phyloP scores from a whole-genome alignment of 2,888 invertebrate species.

The Callosobruchus maculatus region DNA sequence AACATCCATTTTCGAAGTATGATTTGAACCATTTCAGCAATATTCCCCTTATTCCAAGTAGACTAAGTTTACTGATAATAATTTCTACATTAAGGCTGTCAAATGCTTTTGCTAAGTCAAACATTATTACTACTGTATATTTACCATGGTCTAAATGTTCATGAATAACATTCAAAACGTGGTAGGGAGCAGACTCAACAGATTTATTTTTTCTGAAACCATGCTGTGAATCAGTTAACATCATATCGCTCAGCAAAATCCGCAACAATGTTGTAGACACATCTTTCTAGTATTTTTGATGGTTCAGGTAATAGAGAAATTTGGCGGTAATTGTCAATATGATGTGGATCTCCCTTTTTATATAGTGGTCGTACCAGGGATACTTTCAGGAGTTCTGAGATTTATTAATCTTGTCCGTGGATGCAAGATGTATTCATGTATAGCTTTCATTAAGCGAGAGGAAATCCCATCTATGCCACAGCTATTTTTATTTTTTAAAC shows the following conservation, averaged over 20 bases:
- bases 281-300: slow-evolving; percentile 5
- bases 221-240: slow-evolving; percentile 5
- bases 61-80: background rate
- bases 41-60: background rate
- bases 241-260: slow-evolving; percentile 7
- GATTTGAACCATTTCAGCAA: background rate
- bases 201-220: slow-evolving; percentile 6
- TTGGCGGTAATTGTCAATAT: slow-evolving; percentile 51
- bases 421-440: too few species aligned
- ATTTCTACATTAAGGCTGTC: slow-evolving; percentile 3
- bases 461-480: too few species aligned
- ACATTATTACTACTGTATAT: slow-evolving; percentile 3
- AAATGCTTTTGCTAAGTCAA: slow-evolving; percentile 8
- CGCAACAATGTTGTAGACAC: slow-evolving; percentile 4
- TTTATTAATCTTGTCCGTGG: background rate
- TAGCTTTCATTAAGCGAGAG: too few species aligned
- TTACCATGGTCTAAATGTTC: background rate
- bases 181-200: background rate
- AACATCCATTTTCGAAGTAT: background rate
- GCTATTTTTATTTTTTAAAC: too few species aligned
- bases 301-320: slow-evolving; percentile 53
- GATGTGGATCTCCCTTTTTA: slow-evolving; percentile 32
- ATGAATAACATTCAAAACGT: background rate
- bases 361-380: background rate
- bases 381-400: background rate